phyloP scores from a whole-genome alignment of 2,888 invertebrate genomes.

The Dasysyrphus tricinctus region DNA sequence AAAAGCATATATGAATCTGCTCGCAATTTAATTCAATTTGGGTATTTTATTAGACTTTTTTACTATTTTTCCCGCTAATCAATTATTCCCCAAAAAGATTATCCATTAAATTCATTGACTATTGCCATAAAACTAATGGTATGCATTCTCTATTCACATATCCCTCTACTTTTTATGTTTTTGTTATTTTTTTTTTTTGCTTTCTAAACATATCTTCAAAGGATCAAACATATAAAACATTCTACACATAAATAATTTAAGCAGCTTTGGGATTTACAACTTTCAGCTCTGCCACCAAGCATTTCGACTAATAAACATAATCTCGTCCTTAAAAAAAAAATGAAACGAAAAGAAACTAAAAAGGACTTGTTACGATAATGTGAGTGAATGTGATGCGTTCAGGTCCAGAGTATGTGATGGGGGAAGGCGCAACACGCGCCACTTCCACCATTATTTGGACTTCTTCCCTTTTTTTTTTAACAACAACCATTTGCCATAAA shows the following conservation, averaged over 20 bases:
- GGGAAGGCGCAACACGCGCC: conserved; percentile 58
- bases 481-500: conserved; percentile 71
- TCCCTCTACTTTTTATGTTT: conserved; percentile 20
- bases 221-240: conserved; percentile 68
- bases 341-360: conserved; percentile 52
- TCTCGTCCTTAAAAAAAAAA: conserved; percentile 65
- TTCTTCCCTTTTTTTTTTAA: conserved; percentile 55
- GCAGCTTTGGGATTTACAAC: conserved; percentile 73
- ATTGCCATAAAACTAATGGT: conserved; percentile 62
- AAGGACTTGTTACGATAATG: conserved; percentile 68
- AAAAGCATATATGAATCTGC: background rate
- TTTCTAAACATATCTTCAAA: conserved; percentile 1
- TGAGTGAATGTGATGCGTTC: conserved; percentile 38
- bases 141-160: conserved; percentile 49
- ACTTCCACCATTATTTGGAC: conserved; percentile 56
- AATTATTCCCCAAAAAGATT: conserved; percentile 53
- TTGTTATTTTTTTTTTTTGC: conserved; percentile 1
- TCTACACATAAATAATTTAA: conserved; percentile 70
- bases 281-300: conserved; percentile 52
- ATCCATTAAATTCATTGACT: conserved; percentile 50
- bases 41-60: background rate
- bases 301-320: conserved; percentile 74
- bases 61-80: conserved; percentile 33
- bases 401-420: background rate
- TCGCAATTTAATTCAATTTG: conserved; percentile 5